Evolutionary conservation across 1,140 invertebrate genomes (phyloP), one percentile per base, ranked within the genome.

Genomic region (Lepidostoma basale): DNA sequence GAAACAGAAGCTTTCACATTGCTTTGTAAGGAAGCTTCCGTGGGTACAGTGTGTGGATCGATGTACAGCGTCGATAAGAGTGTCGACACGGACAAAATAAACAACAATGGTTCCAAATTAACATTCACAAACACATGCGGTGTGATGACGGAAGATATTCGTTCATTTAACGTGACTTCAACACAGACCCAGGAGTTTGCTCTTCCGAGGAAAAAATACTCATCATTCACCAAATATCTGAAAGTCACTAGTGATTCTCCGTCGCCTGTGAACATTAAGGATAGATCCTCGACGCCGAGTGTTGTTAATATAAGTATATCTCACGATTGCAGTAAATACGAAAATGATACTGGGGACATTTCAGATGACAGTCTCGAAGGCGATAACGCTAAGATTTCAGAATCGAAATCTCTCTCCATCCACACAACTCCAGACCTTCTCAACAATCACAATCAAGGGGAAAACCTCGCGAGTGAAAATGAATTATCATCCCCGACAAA

Each of bases 11-110:
- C 75, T 52, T 72, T 77, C 67, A 77, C 81, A 36, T 76, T 78
- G 16, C 69, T 78, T 3, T 80, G 74, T 68, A 82, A 84, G 74
- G 81, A 83, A 73, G 72, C 77, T 64, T 77, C 76, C 30, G 76
- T 78, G 23, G 81, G 81, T 5, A 74, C 79, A 16, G 74, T 73
- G n/a, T 73, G 68, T 45, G 72, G 78, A 65, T 77, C 74, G 36
- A 33, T 83, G 71, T 56, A 74, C 75, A 75, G 69, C 74, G 59
- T 77, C 71, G 78, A 83, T 56, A 79, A 74, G 74, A 80, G 77
- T 47, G 83, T 83, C 56, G 77, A 76, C 10, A 76, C 75, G 18
- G 78, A 79, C 62, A 76, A 73, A 33, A 47, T 73, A 54, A 56
- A 70, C 18, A 66, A 72, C 40, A 25, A 69, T 33, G 10, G 23